phyloP scores from a whole-genome alignment of 2,113 vertebrate genomes.

The Butorides virescens region DNA sequence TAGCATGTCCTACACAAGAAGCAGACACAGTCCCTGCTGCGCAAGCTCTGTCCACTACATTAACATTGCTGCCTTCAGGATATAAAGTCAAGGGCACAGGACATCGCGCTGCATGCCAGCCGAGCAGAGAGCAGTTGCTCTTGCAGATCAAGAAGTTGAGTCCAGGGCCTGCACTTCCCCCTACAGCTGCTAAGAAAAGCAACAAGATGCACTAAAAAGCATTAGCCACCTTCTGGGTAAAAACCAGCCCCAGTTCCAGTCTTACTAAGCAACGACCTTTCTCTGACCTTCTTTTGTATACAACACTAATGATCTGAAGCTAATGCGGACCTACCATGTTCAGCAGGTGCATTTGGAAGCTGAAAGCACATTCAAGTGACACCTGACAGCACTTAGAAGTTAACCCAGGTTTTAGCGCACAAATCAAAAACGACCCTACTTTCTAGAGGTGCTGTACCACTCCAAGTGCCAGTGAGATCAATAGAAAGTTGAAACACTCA shows the following conservation, averaged over 20 bases:
- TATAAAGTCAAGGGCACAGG: background rate
- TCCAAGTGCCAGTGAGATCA: background rate
- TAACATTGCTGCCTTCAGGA: background rate
- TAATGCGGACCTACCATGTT: accelerated
- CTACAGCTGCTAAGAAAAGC: background rate
- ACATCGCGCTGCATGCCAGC: background rate
- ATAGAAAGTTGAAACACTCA: background rate
- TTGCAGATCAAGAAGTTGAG: accelerated
- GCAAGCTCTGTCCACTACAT: background rate
- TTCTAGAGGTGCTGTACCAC: background rate
- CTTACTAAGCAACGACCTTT: background rate
- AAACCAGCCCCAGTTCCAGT: background rate
- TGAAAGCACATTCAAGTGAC: background rate
- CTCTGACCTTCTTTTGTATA: background rate
- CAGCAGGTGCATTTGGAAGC: background rate
- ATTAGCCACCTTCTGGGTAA: background rate
- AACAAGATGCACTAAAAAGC: background rate
- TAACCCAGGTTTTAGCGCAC: background rate
- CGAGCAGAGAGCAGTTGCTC: background rate
- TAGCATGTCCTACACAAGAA: background rate
- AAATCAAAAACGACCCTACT: background rate
- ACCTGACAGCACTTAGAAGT: background rate
- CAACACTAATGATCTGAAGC: background rate
- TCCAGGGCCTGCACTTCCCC: background rate
- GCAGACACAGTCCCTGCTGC: accelerated